Percentiles rank a stretch among this genome's conserved stretches.
Conservation (phyloP, 30 jellyfish, hydroid and myxozoan genomes). For the Haliclystus octoradiatus region DNA sequence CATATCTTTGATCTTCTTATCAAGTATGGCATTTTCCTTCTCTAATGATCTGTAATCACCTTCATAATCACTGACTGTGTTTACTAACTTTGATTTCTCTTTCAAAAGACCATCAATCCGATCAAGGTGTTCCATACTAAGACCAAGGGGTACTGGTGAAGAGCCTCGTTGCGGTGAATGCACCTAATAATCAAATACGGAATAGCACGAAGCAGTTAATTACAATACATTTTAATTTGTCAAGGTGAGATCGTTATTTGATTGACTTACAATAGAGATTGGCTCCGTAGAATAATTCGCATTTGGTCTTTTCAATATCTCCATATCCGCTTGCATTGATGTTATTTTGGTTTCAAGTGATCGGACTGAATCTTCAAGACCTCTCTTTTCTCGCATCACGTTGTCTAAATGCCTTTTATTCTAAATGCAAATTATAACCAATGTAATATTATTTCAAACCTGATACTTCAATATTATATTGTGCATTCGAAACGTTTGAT, state of each 20-base stretch:
- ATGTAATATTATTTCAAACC: too few species aligned
- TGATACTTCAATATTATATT: too few species aligned
- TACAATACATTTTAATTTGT: too few species aligned
- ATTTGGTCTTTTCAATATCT: slow-evolving; percentile 31
- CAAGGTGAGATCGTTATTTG: not conserved
- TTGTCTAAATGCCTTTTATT: slow-evolving; percentile 59
- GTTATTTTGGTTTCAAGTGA: slow-evolving; percentile 57
- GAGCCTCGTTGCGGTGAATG: slow-evolving; percentile 14
- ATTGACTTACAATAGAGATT: not conserved
- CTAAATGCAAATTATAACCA: slow-evolving; percentile 13
- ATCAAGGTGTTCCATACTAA: slow-evolving; percentile 45
- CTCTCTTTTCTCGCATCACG: slow-evolving; percentile 54
- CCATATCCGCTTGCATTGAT: slow-evolving; percentile 77
- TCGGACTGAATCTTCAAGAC: slow-evolving; percentile 46
- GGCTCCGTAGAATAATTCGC: too few species aligned
- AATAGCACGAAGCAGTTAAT: not conserved
- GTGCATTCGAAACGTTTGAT: not conserved
- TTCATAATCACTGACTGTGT: slow-evolving; percentile 19
- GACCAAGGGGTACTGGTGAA: slow-evolving; percentile 17
- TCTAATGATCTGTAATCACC: slow-evolving; percentile 43
- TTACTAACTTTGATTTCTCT: slow-evolving; percentile 43
- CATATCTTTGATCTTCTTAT: slow-evolving; percentile 35
- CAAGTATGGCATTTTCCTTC: slow-evolving; percentile 37
- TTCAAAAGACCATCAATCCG: slow-evolving; percentile 27
- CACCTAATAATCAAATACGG: slow-evolving; percentile 1